Evolutionary conservation across 2,797 vertebrate genomes (phyloP), one percentile per base, ranked within the genome.

Genomic region (Otolemur crassicaudatus): DNA sequence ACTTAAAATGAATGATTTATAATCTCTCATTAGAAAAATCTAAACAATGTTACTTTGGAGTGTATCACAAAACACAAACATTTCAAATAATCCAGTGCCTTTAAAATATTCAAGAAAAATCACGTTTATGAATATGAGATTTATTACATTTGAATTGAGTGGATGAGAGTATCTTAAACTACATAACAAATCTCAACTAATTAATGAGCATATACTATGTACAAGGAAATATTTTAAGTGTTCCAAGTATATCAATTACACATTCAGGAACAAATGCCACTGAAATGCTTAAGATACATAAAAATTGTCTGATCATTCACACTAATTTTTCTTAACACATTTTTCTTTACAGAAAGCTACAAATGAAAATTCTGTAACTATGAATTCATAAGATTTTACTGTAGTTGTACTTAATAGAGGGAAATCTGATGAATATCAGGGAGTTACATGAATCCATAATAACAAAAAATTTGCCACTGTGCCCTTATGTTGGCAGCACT

Each of bases 21-120:
- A 88, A 75, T 5, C 25, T 95, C 79, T 73, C n/a, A 6, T 79
- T 65, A 75, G 63, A 93, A 82, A 85, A 10, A 95, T 79, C 3
- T 77, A 87, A 90, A 83, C 61, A 91, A 43, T 34, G 0, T 65
- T 82, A 94, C 10, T 96, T 72, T 76, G n/a, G 3, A 69, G 29
- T 34, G 0, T 14, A 88, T 83, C 10, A 19, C 87, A 95, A 95
- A 37, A 60, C 2, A 58, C 16, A 90, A 90, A 82, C 12, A 94
- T 77, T 88, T 95, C 58, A 76, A 85, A 79, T 87, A 96, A 93
- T 53, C 73, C 90, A 93, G 67, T 67, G 73, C 1, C 37, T 95
- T 67, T 77, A 80, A 94, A 91, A 95, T 91, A 83, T 70, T 90
- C 43, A 84, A 11, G 34, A 94, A 93, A 94, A 90, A 85, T 80